A percentile compares a stretch with the other conserved stretches of the same genome.
Evolutionary conservation across 2,797 vertebrate genomes (phyloP).

Genomic region (Halcyon chelicuti): DNA sequence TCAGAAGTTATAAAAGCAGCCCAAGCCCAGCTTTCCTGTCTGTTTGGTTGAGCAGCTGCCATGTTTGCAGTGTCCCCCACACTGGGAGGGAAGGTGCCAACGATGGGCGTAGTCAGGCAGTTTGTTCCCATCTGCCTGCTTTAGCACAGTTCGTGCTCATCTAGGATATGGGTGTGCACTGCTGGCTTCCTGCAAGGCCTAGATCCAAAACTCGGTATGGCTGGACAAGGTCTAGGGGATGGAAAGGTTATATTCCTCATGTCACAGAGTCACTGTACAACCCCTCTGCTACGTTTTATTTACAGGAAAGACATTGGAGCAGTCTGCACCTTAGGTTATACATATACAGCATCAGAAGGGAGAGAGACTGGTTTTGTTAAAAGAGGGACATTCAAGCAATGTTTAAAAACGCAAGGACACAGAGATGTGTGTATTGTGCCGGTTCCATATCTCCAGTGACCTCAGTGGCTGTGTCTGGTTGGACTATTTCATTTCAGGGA

Average conservation of each 20-base stretch:
- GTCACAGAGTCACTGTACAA: not conserved
- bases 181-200: slow-evolving; percentile 44
- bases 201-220: not conserved
- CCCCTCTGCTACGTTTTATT: not conserved
- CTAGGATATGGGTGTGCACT: slow-evolving; percentile 62
- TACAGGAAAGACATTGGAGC: not conserved
- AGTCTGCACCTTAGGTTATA: not conserved
- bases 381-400: not conserved
- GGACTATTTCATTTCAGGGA: not conserved
- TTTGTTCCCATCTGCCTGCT: not conserved
- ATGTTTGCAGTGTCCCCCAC: not conserved
- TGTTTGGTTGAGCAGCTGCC: not conserved
- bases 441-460: not conserved
- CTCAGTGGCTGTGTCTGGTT: not conserved
- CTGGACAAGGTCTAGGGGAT: not conserved
- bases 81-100: not conserved
- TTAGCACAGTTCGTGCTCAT: slow-evolving; percentile 26
- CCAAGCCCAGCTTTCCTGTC: not conserved
- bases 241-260: not conserved
- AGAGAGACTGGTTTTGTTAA: not conserved
- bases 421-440: accelerated
- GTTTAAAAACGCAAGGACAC: not conserved
- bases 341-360: not conserved
- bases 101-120: not conserved
- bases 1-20: accelerated